These are phyloP conservation scores for Eudasyphora cyanicolor DNA, from an alignment of 2,888 invertebrate species.

Conservation along the genomic window DNA sequence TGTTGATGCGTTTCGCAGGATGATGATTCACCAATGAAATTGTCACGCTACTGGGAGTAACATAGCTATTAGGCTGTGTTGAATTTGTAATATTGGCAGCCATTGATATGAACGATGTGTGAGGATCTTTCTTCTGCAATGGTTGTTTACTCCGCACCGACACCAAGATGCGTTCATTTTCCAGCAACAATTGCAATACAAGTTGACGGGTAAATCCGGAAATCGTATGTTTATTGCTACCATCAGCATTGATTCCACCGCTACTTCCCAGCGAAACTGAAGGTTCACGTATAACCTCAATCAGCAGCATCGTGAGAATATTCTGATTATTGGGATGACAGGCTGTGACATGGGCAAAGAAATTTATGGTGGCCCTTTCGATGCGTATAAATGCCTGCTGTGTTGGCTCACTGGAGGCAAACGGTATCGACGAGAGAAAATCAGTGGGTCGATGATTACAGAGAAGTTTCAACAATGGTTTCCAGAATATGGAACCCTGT, in stretches of 20 bases:
- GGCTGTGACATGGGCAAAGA: constrained; percentile 91
- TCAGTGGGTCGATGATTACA: constrained; percentile 83
- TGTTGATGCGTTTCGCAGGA: constrained; percentile 87
- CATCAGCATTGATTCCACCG: constrained; percentile 14
- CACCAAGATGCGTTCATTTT: constrained; percentile 91
- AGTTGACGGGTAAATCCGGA: constrained; percentile 93
- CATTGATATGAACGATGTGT: constrained; percentile 69
- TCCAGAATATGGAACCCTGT: constrained; percentile 92
- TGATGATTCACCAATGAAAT: constrained; percentile 80
- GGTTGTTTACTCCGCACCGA: constrained; percentile 82
- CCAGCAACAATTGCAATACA: constrained; percentile 91
- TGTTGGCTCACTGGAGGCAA: constrained; percentile 74
- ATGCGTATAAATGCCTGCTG: constrained; percentile 82
- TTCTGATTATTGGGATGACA: constrained; percentile 93
- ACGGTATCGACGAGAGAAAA: constrained; percentile 58
- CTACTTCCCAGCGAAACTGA: constrained; percentile 49
- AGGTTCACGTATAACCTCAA: constrained; percentile 75
- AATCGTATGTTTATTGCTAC: constrained; percentile 79
- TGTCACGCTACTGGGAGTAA: constrained; percentile 68
- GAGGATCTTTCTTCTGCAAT: constrained; percentile 75
- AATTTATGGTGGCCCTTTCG: constrained; percentile 89
- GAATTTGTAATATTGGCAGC: constrained; percentile 51
- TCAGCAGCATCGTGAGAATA: constrained; percentile 88
- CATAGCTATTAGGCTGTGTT: constrained; percentile 55
- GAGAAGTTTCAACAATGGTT: constrained; percentile 87